phyloP scores from a whole-genome alignment of 2,888 invertebrate species.

The Netelia inedita region DNA sequence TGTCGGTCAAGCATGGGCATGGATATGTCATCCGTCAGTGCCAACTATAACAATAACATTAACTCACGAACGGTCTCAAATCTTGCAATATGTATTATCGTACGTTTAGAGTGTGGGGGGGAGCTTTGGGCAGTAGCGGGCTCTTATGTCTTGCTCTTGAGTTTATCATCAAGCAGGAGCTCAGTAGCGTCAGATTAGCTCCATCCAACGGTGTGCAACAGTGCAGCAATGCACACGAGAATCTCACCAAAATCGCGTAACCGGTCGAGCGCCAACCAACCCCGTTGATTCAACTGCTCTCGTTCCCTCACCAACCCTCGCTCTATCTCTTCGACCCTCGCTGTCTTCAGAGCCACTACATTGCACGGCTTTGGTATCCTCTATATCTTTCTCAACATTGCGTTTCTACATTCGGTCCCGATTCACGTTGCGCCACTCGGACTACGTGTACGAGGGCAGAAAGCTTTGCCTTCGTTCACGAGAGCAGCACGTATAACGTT shows the following conservation, averaged over 20 bases:
- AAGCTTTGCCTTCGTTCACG: constrained; percentile 47
- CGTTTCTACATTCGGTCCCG: constrained; percentile 17
- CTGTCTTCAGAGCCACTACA: background rate
- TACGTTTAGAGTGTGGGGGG: background rate
- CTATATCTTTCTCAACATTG: constrained; percentile 31
- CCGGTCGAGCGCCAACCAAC: background rate
- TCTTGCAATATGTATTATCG: background rate
- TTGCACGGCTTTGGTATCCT: background rate
- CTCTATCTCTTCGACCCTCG: background rate
- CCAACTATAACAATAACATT: constrained; percentile 46
- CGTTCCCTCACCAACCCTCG: background rate
- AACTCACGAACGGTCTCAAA: constrained; percentile 1
- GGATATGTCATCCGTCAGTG: constrained; percentile 3
- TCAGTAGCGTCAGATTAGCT: background rate
- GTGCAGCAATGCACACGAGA: constrained; percentile 18
- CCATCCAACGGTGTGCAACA: background rate
- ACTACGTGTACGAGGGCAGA: constrained; percentile 30
- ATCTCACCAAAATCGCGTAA: background rate
- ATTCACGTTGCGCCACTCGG: background rate
- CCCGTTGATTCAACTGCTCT: constrained; percentile 7
- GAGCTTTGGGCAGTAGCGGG: background rate
- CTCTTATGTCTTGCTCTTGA: background rate
- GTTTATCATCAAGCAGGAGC: background rate
- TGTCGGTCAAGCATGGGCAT: constrained; percentile 33
- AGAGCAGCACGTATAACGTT: constrained; percentile 69